phyloP scores from a whole-genome alignment of 2,113 vertebrate genomes.

The Origma solitaria region DNA sequence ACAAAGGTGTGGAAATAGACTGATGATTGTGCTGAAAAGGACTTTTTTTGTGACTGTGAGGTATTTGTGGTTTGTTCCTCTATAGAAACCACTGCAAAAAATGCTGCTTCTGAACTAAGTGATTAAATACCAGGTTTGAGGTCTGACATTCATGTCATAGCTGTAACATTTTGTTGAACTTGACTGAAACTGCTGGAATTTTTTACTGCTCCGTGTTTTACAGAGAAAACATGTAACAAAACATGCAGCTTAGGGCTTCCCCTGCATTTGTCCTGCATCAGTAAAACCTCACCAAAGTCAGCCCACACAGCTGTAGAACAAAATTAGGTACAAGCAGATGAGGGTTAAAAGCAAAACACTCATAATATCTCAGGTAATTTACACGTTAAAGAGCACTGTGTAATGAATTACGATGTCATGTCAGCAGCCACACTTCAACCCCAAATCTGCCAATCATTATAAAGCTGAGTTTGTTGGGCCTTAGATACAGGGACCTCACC shows the following conservation, averaged over 20 bases:
- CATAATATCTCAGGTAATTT: conserved; percentile 23
- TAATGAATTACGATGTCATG: conserved; percentile 49
- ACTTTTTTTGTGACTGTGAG: background rate
- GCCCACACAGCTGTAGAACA: background rate
- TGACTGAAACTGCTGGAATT: background rate
- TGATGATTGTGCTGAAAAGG: background rate
- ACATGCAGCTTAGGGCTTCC: background rate
- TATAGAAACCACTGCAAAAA: conserved; percentile 7
- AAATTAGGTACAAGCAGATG: background rate
- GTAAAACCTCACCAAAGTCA: background rate
- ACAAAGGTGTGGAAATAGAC: background rate
- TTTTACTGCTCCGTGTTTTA: background rate
- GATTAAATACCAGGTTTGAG: conserved; percentile 23
- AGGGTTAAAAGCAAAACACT: background rate
- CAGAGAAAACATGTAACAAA: background rate
- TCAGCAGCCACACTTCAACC: conserved; percentile 44
- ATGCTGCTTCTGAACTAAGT: background rate
- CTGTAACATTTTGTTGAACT: conserved; percentile 43
- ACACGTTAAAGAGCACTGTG: conserved; percentile 3
- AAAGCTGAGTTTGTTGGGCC: conserved; percentile 58
- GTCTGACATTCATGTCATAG: conserved; percentile 23
- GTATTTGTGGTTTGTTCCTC: background rate
- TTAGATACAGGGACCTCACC: conserved; percentile 56
- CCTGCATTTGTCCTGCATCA: background rate
- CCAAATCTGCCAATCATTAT: conserved; percentile 50